phyloP scores from a whole-genome alignment of 2,797 vertebrate species.

The Spinus olivaceus region DNA sequence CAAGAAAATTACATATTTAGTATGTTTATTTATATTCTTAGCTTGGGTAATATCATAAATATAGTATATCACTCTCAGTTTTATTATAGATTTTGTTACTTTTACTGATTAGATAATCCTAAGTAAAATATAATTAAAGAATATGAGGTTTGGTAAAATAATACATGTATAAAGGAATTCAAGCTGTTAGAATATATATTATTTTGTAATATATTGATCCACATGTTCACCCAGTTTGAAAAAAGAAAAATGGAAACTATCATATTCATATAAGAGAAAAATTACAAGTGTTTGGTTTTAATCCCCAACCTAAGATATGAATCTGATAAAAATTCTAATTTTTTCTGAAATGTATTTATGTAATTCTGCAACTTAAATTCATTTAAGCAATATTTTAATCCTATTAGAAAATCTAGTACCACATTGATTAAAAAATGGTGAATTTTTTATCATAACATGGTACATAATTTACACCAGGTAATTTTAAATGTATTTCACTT shows the following conservation, averaged over 20 bases:
- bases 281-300: not conserved
- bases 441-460: not conserved
- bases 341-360: not conserved
- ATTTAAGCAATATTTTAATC: constrained; percentile 19
- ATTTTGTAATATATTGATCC: not conserved
- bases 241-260: not conserved
- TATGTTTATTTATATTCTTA: not conserved
- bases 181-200: not conserved
- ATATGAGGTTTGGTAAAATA: not conserved
- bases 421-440: not conserved
- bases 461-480: not conserved
- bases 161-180: not conserved
- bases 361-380: not conserved
- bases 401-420: not conserved
- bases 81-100: not conserved
- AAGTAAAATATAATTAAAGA: not conserved
- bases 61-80: not conserved
- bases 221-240: not conserved
- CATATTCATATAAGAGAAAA: not conserved
- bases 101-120: not conserved
- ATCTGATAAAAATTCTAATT: not conserved
- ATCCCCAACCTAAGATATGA: not conserved
- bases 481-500: not conserved
- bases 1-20: not conserved
- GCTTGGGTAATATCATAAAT: not conserved